Evolutionary conservation across 2,113 vertebrate genomes (phyloP).

Genomic region (Urocitellus parryii): DNA sequence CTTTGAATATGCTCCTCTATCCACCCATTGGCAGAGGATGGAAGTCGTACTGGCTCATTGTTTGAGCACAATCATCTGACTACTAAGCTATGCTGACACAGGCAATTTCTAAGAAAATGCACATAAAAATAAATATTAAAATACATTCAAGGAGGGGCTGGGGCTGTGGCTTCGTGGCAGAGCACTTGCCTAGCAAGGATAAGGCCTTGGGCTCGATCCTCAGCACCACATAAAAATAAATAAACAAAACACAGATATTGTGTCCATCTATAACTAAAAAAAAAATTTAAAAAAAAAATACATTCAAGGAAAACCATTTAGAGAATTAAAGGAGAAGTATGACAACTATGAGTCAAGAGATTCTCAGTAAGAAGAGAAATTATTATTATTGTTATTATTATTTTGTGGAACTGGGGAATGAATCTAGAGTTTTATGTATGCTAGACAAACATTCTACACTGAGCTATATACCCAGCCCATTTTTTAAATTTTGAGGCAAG

Average conservation of each 20-base stretch:
- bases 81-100: not conserved
- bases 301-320: not conserved
- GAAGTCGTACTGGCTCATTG: not conserved
- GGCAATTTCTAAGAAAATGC: not conserved
- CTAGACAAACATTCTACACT: not conserved
- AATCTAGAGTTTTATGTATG: not conserved
- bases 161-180: no score
- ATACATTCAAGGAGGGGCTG: not conserved
- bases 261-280: no score
- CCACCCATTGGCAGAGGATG: not conserved
- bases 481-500: no score
- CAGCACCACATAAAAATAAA: no score
- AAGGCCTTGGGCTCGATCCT: no score
- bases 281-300: not conserved
- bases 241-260: no score
- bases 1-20: not conserved
- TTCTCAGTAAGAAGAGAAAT: not conserved
- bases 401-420: not conserved
- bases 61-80: not conserved
- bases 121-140: slow-evolving; percentile 41
- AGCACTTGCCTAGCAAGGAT: no score
- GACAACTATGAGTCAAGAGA: not conserved
- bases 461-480: no score
- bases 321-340: not conserved
- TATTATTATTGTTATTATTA: not conserved